These are phyloP conservation scores for Ganaspis brasiliensis DNA, from an alignment of 2,888 invertebrate genomes.

Conservation along the genomic window DNA sequence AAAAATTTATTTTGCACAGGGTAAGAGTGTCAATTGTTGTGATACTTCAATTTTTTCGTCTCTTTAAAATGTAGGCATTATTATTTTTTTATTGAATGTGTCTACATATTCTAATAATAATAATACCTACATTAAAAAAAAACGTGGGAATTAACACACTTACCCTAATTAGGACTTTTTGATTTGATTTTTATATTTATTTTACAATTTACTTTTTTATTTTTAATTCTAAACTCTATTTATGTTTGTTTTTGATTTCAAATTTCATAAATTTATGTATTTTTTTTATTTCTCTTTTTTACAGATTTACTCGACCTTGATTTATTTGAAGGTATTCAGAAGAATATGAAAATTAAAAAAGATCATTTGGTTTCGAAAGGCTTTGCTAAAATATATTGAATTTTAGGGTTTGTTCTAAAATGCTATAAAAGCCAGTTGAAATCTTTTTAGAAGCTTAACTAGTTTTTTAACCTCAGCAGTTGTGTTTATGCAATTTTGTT, in stretches of 20 bases:
- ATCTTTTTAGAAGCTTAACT: background rate
- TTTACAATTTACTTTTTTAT: constrained; percentile 21
- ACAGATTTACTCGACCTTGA: constrained; percentile 77
- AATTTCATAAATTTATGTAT: background rate
- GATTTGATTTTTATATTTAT: background rate
- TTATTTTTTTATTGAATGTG: no score
- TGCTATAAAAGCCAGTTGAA: background rate
- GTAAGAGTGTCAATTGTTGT: no score
- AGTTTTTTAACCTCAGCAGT: background rate
- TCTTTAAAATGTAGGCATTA: no score
- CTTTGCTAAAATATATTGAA: constrained; percentile 40
- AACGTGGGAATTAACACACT: no score
- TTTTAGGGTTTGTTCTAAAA: background rate
- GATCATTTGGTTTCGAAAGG: constrained; percentile 45
- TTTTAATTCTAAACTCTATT: constrained; percentile 19
- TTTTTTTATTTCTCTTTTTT: constrained; percentile 62
- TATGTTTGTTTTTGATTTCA: background rate
- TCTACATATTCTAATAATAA: no score
- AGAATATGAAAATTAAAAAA: constrained; percentile 45
- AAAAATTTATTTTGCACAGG: no score
- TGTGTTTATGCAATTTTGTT: background rate
- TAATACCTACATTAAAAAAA: no score
- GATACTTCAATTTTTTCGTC: no score
- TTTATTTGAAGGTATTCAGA: constrained; percentile 73
- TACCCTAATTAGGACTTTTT: no score